Evolutionary conservation across 2,113 vertebrate species (phyloP).

Genomic region (Urocitellus parryii): DNA sequence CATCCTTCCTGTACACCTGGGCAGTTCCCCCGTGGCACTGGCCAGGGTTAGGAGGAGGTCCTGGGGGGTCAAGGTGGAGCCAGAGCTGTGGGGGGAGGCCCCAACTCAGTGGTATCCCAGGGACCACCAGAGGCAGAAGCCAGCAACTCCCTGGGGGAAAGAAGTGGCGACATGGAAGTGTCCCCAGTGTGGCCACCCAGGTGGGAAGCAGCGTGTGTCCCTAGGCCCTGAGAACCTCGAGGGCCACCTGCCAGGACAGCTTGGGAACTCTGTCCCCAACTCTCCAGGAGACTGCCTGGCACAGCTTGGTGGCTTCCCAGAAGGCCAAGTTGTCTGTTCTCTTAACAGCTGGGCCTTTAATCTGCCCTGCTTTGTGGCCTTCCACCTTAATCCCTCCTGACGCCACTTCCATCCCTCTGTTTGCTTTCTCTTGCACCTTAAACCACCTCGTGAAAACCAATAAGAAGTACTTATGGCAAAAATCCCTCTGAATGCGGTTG

Average conservation of each 20-base stretch:
- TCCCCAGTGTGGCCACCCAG: no score
- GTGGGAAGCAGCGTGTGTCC: not conserved
- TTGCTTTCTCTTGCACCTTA: conserved; percentile 34
- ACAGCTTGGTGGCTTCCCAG: not conserved
- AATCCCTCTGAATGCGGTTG: not conserved
- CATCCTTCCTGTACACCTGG: no score
- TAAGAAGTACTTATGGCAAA: conserved; percentile 31
- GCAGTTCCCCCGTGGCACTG: rapidly evolving
- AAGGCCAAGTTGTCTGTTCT: not conserved
- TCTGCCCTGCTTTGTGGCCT: not conserved
- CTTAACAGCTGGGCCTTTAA: not conserved
- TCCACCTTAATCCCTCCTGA: not conserved
- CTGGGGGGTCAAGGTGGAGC: not conserved
- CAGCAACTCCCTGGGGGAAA: not conserved
- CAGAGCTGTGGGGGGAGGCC: not conserved
- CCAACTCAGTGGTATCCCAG: not conserved
- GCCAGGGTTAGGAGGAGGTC: not conserved
- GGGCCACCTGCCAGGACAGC: not conserved
- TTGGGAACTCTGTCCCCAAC: not conserved
- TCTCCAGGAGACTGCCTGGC: not conserved
- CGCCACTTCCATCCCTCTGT: not conserved
- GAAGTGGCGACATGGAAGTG: no score
- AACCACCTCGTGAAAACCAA: conserved; percentile 26
- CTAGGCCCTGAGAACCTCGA: no score
- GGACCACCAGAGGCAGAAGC: not conserved